Base-by-base conservation (phyloP, 2,888 invertebrate genomes). In the Mesorhabditis spiculigera region DNA sequence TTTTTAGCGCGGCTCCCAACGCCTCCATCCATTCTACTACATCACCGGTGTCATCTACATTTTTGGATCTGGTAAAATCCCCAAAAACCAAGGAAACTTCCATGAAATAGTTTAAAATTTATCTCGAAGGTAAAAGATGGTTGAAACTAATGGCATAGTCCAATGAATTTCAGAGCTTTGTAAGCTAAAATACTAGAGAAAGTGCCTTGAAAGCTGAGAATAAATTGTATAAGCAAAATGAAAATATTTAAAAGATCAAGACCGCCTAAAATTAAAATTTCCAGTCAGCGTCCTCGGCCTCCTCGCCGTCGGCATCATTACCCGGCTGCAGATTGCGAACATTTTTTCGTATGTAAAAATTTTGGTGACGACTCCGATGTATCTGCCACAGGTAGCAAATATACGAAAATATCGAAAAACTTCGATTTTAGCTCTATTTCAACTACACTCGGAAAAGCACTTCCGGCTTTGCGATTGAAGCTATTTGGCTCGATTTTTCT, bases 401-500 rank as follows among this genome's bases (percentile, higher is more conserved):
- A 28, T 28, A 28, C 28, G 28, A 28, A 28, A 28, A 3, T 28
- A 28, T n/a, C n/a, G n/a, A 28, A 28, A 28, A 28, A 8, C 10
- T 10, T 45, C 28, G 66, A 87, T 68, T 72, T n/a, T 67, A 94
- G 93, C 97, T 95, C 0, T 92, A 92, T 85, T 94, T 95, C 91
- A 99, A 98, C 89, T 98, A 92, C 88, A 91, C 91, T 83, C 90
- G 98, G 73, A 94, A 97, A 87, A 95, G 95, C 71, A 99, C 98
- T 0, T 91, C 91, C 1, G 98, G 98, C 63, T 98, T 97, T 97
- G 95, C 95, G 82, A 97, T 98, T 85, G 96, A 95, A 65, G 97
- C 97, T 88, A 93, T 98, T 82, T 90, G 98, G 85, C 89, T 97
- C 70, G 98, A 98, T 88, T 95, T 95, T 87, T 92, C 93, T 10